Percentiles rank a stretch among this genome's conserved stretches.
These are phyloP conservation scores for Oreochromis niloticus DNA, from an alignment of 2,113 vertebrate species.

Conservation along the genomic window DNA sequence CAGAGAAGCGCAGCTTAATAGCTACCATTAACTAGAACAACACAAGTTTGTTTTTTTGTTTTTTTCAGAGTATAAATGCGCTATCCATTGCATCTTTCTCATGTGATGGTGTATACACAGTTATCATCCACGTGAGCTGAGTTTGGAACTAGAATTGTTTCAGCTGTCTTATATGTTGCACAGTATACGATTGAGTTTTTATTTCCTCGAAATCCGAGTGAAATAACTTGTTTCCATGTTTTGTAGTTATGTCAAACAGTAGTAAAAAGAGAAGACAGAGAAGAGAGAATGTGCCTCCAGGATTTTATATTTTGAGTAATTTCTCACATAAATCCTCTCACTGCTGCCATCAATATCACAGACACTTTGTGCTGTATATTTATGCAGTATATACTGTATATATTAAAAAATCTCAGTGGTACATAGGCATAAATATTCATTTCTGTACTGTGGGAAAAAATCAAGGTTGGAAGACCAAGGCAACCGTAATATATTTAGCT, in stretches of 20 bases:
- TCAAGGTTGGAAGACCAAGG: neutral
- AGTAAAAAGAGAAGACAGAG: neutral
- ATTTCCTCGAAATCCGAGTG: neutral
- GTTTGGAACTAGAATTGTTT: neutral
- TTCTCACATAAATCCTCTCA: neutral
- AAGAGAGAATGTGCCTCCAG: neutral
- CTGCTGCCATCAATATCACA: neutral
- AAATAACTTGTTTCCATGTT: neutral
- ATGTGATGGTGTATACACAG: fast-evolving
- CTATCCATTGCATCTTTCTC: neutral
- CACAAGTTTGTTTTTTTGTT: neutral
- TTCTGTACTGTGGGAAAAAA: neutral
- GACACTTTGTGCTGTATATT: neutral
- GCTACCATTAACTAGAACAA: neutral
- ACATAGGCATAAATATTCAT: neutral
- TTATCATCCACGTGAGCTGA: neutral
- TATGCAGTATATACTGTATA: neutral
- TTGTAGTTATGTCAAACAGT: neutral
- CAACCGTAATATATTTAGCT: neutral
- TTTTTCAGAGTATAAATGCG: neutral
- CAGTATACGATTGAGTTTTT: fast-evolving
- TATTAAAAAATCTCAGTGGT: neutral
- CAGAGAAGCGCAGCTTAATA: neutral
- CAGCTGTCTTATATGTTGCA: neutral
- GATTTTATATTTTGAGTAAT: neutral